A percentile compares a stretch with the other conserved stretches of the same genome.
These are phyloP conservation scores for Melanotaenia parkinsoni DNA, from an alignment of 2,797 vertebrate species.

Conservation along the genomic window DNA sequence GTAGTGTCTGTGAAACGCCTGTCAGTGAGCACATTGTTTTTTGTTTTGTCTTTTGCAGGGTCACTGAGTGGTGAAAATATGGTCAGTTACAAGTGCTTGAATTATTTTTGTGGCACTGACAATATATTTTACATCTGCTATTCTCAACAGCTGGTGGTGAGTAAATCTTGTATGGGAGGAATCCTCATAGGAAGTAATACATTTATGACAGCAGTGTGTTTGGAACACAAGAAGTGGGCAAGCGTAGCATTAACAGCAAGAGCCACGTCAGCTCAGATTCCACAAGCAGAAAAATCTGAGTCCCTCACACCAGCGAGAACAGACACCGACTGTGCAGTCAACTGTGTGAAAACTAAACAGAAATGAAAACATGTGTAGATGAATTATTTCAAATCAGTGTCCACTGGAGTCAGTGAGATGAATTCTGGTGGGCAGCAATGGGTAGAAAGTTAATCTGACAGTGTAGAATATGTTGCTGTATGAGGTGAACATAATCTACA, in stretches of 20 bases:
- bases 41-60: no score
- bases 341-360: conserved; percentile 2
- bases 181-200: conserved; percentile 4
- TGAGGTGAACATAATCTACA: neutral
- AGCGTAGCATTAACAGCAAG: neutral
- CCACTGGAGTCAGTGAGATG: neutral
- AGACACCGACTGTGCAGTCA: neutral
- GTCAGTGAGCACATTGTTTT: conserved; percentile 30
- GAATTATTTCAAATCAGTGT: neutral
- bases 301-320: neutral
- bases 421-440: conserved; percentile 24
- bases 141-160: conserved; percentile 10
- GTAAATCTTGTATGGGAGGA: conserved; percentile 20
- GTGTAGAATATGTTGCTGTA: no score
- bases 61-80: conserved; percentile 37
- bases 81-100: conserved; percentile 26
- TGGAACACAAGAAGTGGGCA: conserved; percentile 18
- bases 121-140: conserved; percentile 16
- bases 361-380: neutral
- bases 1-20: conserved; percentile 1
- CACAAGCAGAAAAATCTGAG: neutral
- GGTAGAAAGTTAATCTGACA: conserved; percentile 15
- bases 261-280: neutral
- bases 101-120: conserved; percentile 15
- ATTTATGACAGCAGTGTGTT: conserved; percentile 19